Percentiles rank a stretch among this genome's conserved stretches.
These are phyloP conservation scores for Zeuzera pyrina DNA, from an alignment of 2,888 invertebrate species.

Conservation along the genomic window DNA sequence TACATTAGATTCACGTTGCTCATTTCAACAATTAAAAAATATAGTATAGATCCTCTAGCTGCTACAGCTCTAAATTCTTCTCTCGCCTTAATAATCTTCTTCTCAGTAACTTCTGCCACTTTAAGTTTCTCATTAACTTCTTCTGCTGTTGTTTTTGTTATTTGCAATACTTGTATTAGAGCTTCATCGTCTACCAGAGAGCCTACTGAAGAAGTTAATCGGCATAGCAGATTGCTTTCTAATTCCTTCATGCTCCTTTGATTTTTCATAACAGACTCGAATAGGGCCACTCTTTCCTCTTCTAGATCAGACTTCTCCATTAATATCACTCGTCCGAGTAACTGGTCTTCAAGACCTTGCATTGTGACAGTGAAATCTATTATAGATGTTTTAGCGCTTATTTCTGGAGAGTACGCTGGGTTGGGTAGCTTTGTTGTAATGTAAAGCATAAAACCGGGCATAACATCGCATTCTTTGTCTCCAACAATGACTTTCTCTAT, in stretches of 20 bases:
- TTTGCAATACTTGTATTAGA: conserved; percentile 89
- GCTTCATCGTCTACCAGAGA: conserved; percentile 97
- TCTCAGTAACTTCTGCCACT: conserved; percentile 94
- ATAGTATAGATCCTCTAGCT: conserved; percentile 92
- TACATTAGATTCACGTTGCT: conserved; percentile 97
- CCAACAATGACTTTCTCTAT: conserved; percentile 95
- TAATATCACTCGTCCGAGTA: conserved; percentile 92
- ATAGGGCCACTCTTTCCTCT: conserved; percentile 91
- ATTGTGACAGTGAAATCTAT: conserved; percentile 98
- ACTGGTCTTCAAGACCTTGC: conserved; percentile 95
- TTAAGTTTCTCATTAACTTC: conserved; percentile 95
- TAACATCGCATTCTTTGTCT: conserved; percentile 97
- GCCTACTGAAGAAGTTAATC: conserved; percentile 94
- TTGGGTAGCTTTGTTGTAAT: conserved; percentile 97
- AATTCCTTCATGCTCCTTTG: conserved; percentile 96
- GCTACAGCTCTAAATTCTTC: conserved; percentile 98
- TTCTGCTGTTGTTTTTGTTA: conserved; percentile 91
- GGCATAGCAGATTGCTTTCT: conserved; percentile 91
- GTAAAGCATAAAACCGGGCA: conserved; percentile 95
- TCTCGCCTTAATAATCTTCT: conserved; percentile 92
- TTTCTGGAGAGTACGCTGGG: conserved; percentile 96
- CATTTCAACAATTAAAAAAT: conserved; percentile 98
- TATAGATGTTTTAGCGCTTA: conserved; percentile 96
- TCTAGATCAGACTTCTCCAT: conserved; percentile 98
- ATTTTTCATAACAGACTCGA: conserved; percentile 97